A percentile compares a stretch with the other conserved stretches of the same genome.
Conservation (phyloP, 2,888 invertebrate species). For the Drosophila lacicola region DNA sequence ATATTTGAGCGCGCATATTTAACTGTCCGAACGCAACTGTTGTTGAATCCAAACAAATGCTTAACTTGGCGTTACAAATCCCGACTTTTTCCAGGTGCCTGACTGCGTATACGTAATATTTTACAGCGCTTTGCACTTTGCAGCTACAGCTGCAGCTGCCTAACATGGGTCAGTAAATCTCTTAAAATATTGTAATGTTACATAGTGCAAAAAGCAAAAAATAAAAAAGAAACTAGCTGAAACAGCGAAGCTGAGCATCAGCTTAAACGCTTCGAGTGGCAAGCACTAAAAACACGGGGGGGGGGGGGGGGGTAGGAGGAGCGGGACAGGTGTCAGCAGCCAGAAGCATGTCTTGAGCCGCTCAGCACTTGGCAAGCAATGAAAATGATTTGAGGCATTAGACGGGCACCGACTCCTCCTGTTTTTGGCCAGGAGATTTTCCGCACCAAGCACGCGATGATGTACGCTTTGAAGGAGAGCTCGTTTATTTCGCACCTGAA, state of each 20-base stretch:
- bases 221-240: not conserved
- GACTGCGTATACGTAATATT: conserved; percentile 66
- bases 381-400: conserved; percentile 79
- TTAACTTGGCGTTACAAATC: conserved; percentile 50
- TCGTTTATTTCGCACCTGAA: conserved; percentile 73
- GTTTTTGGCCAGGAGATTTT: conserved; percentile 67
- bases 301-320: not conserved
- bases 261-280: conserved; percentile 68
- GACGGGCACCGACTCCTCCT: conserved; percentile 27
- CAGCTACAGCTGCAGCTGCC: conserved; percentile 26
- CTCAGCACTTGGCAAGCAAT: conserved; percentile 62
- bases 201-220: conserved; percentile 28
- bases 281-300: conserved; percentile 57
- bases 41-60: conserved; percentile 44
- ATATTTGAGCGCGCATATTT: conserved; percentile 25
- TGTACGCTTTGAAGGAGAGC: conserved; percentile 55
- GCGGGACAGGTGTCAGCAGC: not conserved
- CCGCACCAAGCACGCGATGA: conserved; percentile 66
- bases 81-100: conserved; percentile 46
- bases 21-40: conserved; percentile 23
- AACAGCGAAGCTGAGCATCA: conserved; percentile 11
- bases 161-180: conserved; percentile 77
- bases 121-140: conserved; percentile 76
- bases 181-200: conserved; percentile 72
- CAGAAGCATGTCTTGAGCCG: conserved; percentile 35